A percentile compares a stretch with the other conserved stretches of the same genome.
phyloP scores from a whole-genome alignment of 2,797 vertebrate species.

The Clarias pachynema region DNA sequence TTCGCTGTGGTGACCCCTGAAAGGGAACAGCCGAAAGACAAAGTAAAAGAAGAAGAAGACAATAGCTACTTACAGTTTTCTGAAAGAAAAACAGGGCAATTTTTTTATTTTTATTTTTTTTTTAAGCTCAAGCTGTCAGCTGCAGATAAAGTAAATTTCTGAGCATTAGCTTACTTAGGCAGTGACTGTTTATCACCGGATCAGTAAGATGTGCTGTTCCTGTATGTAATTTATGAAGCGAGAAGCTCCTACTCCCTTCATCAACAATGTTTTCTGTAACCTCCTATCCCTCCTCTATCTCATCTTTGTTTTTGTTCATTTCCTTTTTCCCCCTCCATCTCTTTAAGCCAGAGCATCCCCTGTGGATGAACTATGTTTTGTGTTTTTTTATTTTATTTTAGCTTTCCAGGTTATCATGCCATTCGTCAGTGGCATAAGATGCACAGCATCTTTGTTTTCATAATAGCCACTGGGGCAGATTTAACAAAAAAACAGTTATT shows the following conservation, averaged over 20 bases:
- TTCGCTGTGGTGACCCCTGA: too few species aligned
- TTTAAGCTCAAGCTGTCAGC: conserved; percentile 26
- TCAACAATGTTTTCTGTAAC: conserved; percentile 47
- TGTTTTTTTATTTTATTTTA: conserved; percentile 20
- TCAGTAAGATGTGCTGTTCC: conserved; percentile 51
- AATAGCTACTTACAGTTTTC: neutral
- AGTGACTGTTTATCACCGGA: conserved; percentile 47
- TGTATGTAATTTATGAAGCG: conserved; percentile 55
- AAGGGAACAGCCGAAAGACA: too few species aligned
- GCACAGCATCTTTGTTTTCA: conserved; percentile 34
- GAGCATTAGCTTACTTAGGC: conserved; percentile 24
- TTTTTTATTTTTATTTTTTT: neutral
- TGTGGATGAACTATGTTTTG: conserved; percentile 1
- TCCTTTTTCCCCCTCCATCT: neutral
- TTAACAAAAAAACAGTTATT: conserved; percentile 45
- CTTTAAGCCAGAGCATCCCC: conserved; percentile 30
- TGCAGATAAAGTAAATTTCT: conserved; percentile 46
- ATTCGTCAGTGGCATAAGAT: conserved; percentile 41
- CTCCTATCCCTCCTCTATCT: conserved; percentile 22
- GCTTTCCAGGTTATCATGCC: conserved; percentile 33
- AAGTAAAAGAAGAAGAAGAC: too few species aligned
- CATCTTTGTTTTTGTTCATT: conserved; percentile 16
- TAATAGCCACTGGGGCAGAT: conserved; percentile 37
- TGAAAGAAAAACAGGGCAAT: neutral
- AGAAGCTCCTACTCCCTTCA: conserved; percentile 46